These are phyloP conservation scores for Pyrocoelia pectoralis DNA, from an alignment of 2,888 invertebrate species.

Conservation along the genomic window DNA sequence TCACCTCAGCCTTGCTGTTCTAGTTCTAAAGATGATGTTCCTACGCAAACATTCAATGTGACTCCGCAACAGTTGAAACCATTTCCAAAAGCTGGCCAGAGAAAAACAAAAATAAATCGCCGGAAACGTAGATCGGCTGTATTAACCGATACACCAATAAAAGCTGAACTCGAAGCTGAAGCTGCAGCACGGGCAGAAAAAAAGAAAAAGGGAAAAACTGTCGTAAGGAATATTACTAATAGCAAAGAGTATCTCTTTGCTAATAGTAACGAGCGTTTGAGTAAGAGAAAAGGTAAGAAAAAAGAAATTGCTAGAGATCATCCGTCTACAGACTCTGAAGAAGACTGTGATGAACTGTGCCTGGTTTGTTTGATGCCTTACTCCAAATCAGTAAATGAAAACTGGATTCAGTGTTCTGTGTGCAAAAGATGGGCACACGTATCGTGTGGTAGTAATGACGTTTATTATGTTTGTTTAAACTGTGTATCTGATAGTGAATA, in stretches of 20 bases:
- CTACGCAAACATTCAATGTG: too few relatives aligned
- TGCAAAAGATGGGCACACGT: conserved; percentile 16
- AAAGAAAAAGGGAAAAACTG: conserved; percentile 1
- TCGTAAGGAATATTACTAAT: neutral
- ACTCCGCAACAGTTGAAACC: conserved; percentile 1
- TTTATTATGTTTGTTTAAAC: conserved; percentile 8
- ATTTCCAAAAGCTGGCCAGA: neutral
- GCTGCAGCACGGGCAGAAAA: neutral
- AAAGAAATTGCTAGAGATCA: neutral
- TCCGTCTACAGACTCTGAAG: neutral
- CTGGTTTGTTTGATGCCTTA: conserved; percentile 7
- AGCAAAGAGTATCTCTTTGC: neutral
- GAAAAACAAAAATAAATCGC: conserved; percentile 23
- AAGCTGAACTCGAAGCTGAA: conserved; percentile 16
- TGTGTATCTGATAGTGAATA: conserved; percentile 9
- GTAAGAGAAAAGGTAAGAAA: neutral
- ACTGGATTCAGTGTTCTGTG: conserved; percentile 13
- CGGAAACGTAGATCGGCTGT: conserved; percentile 38
- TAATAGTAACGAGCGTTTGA: neutral
- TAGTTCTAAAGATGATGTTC: too few relatives aligned
- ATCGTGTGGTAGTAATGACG: conserved; percentile 12
- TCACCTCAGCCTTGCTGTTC: too few relatives aligned
- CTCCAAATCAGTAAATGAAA: neutral
- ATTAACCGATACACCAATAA: conserved; percentile 40
- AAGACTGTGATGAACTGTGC: conserved; percentile 1